Conservation (phyloP, 92 coral and sea anemone genomes). For the Siderastrea radians region DNA sequence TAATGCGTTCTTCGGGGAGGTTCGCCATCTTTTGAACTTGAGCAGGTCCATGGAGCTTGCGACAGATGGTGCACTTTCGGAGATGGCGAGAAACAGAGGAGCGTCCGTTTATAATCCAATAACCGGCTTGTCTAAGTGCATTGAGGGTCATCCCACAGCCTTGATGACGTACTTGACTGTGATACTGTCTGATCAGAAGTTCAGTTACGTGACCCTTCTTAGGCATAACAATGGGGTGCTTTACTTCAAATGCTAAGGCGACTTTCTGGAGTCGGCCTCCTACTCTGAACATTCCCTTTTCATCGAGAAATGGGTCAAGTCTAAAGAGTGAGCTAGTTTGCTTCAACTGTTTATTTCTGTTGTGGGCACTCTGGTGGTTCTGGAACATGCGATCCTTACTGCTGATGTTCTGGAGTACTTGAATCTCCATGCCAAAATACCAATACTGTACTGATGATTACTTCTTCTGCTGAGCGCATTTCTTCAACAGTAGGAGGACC, state of each 20-base stretch:
- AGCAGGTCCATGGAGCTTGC: constrained; percentile 10
- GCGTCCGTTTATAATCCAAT: constrained; percentile 44
- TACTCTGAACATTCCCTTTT: constrained; percentile 66
- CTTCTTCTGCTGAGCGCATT: constrained; percentile 37
- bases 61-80: constrained; percentile 15
- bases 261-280: constrained; percentile 53
- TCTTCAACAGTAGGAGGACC: constrained; percentile 54
- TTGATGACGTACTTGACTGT: constrained; percentile 58
- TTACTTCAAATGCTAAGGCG: constrained; percentile 17
- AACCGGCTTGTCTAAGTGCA: constrained; percentile 49
- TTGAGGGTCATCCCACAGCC: constrained; percentile 47
- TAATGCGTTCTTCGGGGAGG: constrained; percentile 8
- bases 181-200: constrained; percentile 36
- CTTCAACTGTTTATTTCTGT: constrained; percentile 34
- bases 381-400: constrained; percentile 38
- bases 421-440: constrained; percentile 23
- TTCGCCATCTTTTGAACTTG: constrained; percentile 41
- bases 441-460: constrained; percentile 35
- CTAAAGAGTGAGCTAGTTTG: constrained; percentile 38
- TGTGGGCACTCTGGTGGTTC: constrained; percentile 43
- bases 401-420: neutral
- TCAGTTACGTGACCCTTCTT: constrained; percentile 40
- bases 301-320: constrained; percentile 66
- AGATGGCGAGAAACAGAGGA: constrained; percentile 36
- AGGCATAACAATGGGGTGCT: constrained; percentile 39